Conservation (phyloP, 1,140 invertebrate species). For the Choristoneura fumiferana region DNA sequence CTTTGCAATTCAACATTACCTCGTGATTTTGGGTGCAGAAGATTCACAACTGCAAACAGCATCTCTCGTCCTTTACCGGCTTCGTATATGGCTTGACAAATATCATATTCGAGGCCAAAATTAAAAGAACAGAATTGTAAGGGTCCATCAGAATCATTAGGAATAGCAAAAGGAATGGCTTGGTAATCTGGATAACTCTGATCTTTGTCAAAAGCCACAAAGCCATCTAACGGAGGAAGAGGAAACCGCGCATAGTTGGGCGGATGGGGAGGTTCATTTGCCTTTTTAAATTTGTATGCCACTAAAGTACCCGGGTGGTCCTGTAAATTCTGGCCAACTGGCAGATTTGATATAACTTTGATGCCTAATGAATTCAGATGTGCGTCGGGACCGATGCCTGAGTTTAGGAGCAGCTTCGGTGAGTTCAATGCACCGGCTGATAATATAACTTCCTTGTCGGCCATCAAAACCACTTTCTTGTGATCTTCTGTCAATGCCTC, state of each 20-base stretch:
- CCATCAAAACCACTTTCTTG: conserved; percentile 73
- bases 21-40: conserved; percentile 33
- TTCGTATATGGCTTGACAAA: conserved; percentile 30
- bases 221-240: conserved; percentile 84
- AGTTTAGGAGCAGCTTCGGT: conserved; percentile 82
- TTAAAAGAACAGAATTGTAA: conserved; percentile 20
- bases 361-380: conserved; percentile 80
- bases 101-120: conserved; percentile 21
- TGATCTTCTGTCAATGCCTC: conserved; percentile 64
- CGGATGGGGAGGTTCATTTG: conserved; percentile 49
- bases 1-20: conserved; percentile 33
- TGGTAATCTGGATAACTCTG: conserved; percentile 33
- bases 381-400: conserved; percentile 83
- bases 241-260: conserved; percentile 85
- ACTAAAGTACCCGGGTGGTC: conserved; percentile 84
- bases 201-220: conserved; percentile 81
- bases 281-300: conserved; percentile 77
- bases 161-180: conserved; percentile 18
- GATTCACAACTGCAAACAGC: conserved; percentile 19
- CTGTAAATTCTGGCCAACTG: conserved; percentile 85
- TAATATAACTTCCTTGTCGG: conserved; percentile 80
- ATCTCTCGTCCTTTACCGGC: conserved; percentile 25
- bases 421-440: conserved; percentile 81
- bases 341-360: conserved; percentile 80
- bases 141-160: conserved; percentile 1